Base-by-base conservation (phyloP, 1,140 invertebrate species). In the Temnothorax nylanderi region DNA sequence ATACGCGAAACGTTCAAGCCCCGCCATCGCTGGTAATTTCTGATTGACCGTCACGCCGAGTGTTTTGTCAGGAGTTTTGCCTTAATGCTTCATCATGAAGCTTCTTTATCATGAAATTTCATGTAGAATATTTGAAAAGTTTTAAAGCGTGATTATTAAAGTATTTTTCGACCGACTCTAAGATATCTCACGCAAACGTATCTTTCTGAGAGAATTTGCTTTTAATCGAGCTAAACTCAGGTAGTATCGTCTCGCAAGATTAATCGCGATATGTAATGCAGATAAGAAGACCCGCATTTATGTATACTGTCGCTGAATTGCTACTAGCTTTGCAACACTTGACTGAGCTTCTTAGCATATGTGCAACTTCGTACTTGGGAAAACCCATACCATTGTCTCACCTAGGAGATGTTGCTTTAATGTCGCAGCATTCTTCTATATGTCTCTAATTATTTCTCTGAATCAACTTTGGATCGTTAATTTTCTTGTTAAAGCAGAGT, bases 211-310 rank as follows among this genome's bases (percentile, higher is more conserved):
- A 5, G 10, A 44, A 58, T 37, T 49, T 49, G 11, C 16, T 56
- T 84, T 74, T 49, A 58, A 6, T n/a, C 26, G 13, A 47, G 16
- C 18, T 71, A 56, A 56, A 37, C 37, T 58, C 11, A 16, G 26
- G 37, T 56, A 47, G 56, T 74, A 60, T 69, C 77, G 69, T 82
- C 26, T 60, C 26, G 21, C 11, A 21, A 74, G 67, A 82, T 82
- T 72, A 74, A 21, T 47, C 51, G 21, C 21, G 51, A 82, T 47
- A 44, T 72, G 49, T 71, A 34, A 44, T 41, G 41, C 54, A 72
- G 80, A 82, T 82, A 82, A 82, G 51, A 82, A 72, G 72, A 41
- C 18, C 10, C 21, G 37, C 78, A 11, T 82, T 72, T 72, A 58
- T 44, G 67, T 72, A 26, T 26, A 80, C n/a, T 65, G 37, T 58